A percentile compares a stretch with the other conserved stretches of the same genome.
These are phyloP conservation scores for Cavia aperea DNA, from an alignment of 2,113 vertebrate species.

Conservation along the genomic window DNA sequence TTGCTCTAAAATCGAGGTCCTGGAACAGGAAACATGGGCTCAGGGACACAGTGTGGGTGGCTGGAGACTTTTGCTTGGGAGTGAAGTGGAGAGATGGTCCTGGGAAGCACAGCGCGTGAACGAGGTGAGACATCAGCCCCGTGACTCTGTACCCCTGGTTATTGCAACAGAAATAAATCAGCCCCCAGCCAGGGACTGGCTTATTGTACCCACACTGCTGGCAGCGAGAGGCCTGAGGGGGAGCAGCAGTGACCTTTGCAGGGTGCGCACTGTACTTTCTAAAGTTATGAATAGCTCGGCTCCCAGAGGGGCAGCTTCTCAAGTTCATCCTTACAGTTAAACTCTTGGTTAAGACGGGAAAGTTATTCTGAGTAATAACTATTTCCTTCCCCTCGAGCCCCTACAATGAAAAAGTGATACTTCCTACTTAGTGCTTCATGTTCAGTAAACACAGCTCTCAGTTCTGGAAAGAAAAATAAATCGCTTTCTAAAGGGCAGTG, in stretches of 20 bases:
- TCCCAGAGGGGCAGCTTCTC: neutral
- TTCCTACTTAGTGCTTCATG: conserved; percentile 27
- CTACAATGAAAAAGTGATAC: conserved; percentile 3
- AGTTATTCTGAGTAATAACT: conserved; percentile 40
- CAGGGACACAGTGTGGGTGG: neutral
- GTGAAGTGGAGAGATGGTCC: neutral
- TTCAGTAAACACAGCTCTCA: conserved; percentile 22
- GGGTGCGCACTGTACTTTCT: neutral
- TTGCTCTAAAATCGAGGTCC: neutral
- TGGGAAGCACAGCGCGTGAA: too few relatives aligned
- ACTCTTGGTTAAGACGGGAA: neutral
- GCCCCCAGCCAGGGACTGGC: neutral
- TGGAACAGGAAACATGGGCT: neutral
- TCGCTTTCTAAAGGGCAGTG: conserved; percentile 30
- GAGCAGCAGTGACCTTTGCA: neutral
- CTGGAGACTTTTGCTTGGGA: neutral
- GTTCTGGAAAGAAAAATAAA: conserved; percentile 28
- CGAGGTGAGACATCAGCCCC: neutral
- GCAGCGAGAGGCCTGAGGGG: neutral
- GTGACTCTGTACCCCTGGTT: neutral
- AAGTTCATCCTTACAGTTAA: conserved; percentile 8
- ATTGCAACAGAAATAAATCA: neutral
- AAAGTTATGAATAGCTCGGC: neutral
- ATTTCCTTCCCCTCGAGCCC: neutral
- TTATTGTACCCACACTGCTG: neutral